Percentiles rank a stretch among this genome's conserved stretches.
Conservation (phyloP, 2,888 invertebrate species). For the Maniola hyperantus region DNA sequence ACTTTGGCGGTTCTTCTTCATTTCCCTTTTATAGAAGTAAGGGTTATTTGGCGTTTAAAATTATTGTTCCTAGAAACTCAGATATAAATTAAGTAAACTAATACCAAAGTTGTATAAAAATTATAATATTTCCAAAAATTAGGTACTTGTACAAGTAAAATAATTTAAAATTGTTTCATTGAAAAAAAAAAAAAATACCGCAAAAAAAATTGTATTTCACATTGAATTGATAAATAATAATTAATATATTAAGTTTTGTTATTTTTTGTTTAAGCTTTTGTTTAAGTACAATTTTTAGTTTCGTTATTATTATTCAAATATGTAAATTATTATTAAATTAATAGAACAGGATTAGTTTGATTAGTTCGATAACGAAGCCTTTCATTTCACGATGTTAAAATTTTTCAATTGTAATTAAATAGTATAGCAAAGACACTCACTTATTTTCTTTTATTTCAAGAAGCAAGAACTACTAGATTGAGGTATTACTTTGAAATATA, state of each 20-base stretch:
- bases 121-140: neutral
- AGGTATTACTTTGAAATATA: neutral
- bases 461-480: neutral
- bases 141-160: neutral
- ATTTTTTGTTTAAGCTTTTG: conserved; percentile 6
- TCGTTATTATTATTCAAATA: neutral
- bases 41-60: neutral
- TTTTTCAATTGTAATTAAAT: neutral
- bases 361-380: neutral
- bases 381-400: neutral
- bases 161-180: neutral
- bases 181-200: neutral
- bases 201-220: neutral
- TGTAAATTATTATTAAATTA: neutral
- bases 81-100: neutral
- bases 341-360: neutral
- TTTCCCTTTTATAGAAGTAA: neutral
- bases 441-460: neutral
- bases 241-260: neutral
- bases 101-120: neutral
- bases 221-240: conserved; percentile 1
- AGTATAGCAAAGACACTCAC: neutral
- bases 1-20: neutral
- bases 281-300: neutral
- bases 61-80: neutral